These are phyloP conservation scores for Coptodon rendalli DNA, from an alignment of 2,113 vertebrate genomes.

Conservation along the genomic window DNA sequence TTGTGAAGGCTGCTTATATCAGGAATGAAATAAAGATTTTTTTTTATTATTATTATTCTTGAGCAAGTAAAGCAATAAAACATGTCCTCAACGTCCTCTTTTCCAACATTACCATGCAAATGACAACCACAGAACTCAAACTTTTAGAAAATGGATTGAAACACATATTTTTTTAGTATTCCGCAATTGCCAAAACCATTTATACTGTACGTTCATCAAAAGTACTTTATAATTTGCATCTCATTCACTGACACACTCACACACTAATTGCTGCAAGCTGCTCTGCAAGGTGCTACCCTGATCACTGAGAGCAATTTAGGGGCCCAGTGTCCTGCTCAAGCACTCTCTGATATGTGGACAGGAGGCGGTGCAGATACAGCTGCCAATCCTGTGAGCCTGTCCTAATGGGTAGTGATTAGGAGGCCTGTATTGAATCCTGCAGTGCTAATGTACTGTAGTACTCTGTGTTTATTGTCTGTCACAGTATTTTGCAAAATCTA, in stretches of 20 bases:
- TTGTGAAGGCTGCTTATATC: neutral
- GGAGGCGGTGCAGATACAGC: neutral
- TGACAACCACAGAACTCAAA: neutral
- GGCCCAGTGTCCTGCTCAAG: neutral
- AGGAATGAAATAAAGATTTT: accelerated
- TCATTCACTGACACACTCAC: neutral
- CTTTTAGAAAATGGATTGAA: neutral
- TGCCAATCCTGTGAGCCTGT: neutral
- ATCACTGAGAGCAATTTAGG: neutral
- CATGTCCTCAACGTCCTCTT: neutral
- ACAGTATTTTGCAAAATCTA: neutral
- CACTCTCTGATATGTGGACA: neutral
- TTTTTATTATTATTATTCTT: neutral
- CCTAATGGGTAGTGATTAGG: neutral
- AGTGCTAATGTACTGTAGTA: neutral
- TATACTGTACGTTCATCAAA: neutral
- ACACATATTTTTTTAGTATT: neutral
- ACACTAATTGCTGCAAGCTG: neutral
- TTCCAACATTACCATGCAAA: neutral
- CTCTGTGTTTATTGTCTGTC: neutral
- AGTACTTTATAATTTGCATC: neutral
- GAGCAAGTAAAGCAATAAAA: neutral
- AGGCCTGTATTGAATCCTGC: neutral
- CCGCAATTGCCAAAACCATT: neutral
- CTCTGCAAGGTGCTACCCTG: neutral